These are phyloP conservation scores for Aromia moschata DNA, from an alignment of 2,888 invertebrate genomes.

Conservation along the genomic window DNA sequence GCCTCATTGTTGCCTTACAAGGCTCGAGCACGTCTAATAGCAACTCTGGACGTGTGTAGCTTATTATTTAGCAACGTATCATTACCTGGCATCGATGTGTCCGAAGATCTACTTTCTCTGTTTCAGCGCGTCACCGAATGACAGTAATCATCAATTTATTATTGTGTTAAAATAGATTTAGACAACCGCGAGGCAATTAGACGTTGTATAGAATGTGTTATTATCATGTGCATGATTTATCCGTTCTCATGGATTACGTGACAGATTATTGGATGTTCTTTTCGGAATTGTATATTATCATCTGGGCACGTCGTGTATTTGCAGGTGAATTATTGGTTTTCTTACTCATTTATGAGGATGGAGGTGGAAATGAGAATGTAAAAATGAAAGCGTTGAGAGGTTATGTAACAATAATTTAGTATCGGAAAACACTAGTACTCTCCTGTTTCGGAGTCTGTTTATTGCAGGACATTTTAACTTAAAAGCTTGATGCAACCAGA, in stretches of 20 bases:
- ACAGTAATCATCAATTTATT: constrained; percentile 26
- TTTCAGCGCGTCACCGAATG: constrained; percentile 13
- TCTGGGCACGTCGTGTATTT: not conserved
- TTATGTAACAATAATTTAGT: too few species aligned
- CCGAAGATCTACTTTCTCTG: constrained; percentile 21
- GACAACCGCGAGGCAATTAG: constrained; percentile 14
- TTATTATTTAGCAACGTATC: constrained; percentile 8
- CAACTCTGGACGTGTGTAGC: constrained; percentile 1
- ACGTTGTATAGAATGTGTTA: constrained; percentile 6
- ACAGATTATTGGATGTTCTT: constrained; percentile 20
- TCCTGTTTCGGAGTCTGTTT: too few species aligned
- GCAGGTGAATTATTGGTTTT: too few species aligned
- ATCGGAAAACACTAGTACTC: too few species aligned
- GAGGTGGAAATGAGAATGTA: too few species aligned
- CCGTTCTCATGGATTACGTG: not conserved
- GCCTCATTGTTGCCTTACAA: constrained; percentile 17
- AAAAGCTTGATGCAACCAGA: too few species aligned
- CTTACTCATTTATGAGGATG: too few species aligned
- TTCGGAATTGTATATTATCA: not conserved
- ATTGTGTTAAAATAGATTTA: constrained; percentile 21
- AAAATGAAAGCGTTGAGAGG: too few species aligned
- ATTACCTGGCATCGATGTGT: constrained; percentile 12
- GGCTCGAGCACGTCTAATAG: constrained; percentile 13
- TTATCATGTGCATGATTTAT: constrained; percentile 2
- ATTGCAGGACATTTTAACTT: too few species aligned